Evolutionary conservation across 37 sponge, comb jelly and placozoan species (phyloP), one percentile per base, ranked within the genome.

Genomic region (Geodia barretti): DNA sequence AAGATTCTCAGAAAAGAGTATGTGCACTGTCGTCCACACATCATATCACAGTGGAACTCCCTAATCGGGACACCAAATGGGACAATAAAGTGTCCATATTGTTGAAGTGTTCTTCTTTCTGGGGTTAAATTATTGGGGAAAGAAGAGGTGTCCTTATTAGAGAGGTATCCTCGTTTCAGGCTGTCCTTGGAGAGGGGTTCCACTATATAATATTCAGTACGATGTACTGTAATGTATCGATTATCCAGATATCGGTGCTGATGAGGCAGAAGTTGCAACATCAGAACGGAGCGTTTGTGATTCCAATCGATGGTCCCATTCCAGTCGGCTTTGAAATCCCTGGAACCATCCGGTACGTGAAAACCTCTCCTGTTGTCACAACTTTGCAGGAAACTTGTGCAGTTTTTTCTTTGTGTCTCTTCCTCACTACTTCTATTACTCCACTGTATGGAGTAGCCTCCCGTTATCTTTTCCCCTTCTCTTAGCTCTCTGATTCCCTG

Each of bases 1-100:
- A 98, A 87, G 98, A 89, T 54, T 74, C 62, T n/a, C 92, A 91
- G 83, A 96, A 85, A 59, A 83, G 87, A 62, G 97, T 96, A 73
- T 41, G 47, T 66, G n/a, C n/a, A n/a, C n/a, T n/a, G 14, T 17
- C 54, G 14, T 47, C 7, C 54, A 47, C 54, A 47, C 54, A 47
- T 47, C 7, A 7, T 47, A 14, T 47, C n/a, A 47, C 14, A 47
- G 11, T 47, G 54, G 54, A 14, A 47, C n/a, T n/a, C n/a, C 41
- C 68, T 25, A 21, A 17, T n/a, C 24, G 14, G 11, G 14, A 14
- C 54, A 47, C 54, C 54, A 17, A 7, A 14, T 47, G 54, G 7
- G 7, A 14, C 11, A 47, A 47, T 7, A 47, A 47, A 47, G 54
- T 47, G 54, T 47, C 54, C 54, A 7, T 7, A 47, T 47, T 47